Conservation (phyloP, 2,797 vertebrate species). For the Microcaecilia unicolor region DNA sequence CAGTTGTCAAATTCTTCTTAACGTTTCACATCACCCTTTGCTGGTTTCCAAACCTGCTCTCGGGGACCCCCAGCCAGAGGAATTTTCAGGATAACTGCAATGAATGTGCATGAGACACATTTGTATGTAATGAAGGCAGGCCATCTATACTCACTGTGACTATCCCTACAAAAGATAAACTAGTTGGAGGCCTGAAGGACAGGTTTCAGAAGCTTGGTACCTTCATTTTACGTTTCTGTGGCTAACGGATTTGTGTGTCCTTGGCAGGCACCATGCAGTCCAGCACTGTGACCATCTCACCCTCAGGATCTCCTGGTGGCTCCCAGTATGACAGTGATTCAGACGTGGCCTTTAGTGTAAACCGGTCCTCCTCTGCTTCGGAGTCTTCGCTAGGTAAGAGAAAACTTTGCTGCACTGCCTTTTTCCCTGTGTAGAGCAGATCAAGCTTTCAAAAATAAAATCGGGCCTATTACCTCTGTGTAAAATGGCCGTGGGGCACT, state of each 20-base stretch:
- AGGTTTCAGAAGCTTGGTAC: neutral
- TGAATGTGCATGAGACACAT: no score
- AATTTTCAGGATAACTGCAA: no score
- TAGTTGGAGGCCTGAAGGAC: neutral
- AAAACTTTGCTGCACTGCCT: neutral
- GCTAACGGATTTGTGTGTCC: conserved; percentile 8
- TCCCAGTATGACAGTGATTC: conserved; percentile 93
- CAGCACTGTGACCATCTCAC: conserved; percentile 72
- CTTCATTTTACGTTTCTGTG: rapidly evolving
- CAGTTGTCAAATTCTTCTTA: no score
- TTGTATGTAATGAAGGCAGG: no score
- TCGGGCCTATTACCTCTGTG: no score
- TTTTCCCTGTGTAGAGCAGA: rapidly evolving
- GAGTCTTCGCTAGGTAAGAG: conserved; percentile 91
- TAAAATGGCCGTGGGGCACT: no score
- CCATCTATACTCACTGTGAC: no score
- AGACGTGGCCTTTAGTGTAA: conserved; percentile 90
- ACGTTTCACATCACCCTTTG: no score
- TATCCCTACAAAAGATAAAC: no score
- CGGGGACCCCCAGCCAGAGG: no score
- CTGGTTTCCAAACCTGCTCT: no score
- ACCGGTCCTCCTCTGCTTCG: conserved; percentile 91
- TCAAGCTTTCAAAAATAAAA: no score
- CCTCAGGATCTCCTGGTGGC: conserved; percentile 82
- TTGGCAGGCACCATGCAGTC: conserved; percentile 80